These are phyloP conservation scores for Parnassius glacialis DNA, from an alignment of 2,888 invertebrate species.

Conservation along the genomic window DNA sequence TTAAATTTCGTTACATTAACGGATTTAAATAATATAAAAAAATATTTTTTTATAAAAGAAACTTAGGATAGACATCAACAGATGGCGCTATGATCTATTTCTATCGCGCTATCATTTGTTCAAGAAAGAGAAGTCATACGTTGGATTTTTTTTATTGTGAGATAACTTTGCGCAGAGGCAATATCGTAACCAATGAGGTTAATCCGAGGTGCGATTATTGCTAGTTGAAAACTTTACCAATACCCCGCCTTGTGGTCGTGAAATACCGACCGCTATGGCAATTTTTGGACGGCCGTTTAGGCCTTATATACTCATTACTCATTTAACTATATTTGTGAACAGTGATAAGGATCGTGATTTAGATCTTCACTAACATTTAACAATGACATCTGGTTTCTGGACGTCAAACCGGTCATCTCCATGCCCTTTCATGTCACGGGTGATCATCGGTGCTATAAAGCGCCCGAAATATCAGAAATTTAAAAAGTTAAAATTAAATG, in stretches of 20 bases:
- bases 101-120: background rate
- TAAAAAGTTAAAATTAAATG: too few species aligned
- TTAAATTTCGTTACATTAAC: too few species aligned
- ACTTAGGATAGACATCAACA: background rate
- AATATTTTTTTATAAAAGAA: background rate
- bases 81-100: constrained; percentile 13
- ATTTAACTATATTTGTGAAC: too few species aligned
- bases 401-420: too few species aligned
- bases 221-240: constrained; percentile 97
- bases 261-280: constrained; percentile 92
- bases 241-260: constrained; percentile 93
- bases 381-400: too few species aligned
- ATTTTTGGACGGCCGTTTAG: constrained; percentile 88
- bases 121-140: background rate
- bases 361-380: too few species aligned
- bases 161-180: constrained; percentile 93
- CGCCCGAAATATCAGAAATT: too few species aligned
- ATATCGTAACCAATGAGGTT: constrained; percentile 89
- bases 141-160: background rate
- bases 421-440: too few species aligned
- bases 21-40: background rate
- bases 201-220: constrained; percentile 94
- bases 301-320: too few species aligned
- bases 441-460: too few species aligned
- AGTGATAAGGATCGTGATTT: too few species aligned